Evolutionary conservation across 2,888 invertebrate species (phyloP).

Genomic region (Pristionchus maxplancki): DNA sequence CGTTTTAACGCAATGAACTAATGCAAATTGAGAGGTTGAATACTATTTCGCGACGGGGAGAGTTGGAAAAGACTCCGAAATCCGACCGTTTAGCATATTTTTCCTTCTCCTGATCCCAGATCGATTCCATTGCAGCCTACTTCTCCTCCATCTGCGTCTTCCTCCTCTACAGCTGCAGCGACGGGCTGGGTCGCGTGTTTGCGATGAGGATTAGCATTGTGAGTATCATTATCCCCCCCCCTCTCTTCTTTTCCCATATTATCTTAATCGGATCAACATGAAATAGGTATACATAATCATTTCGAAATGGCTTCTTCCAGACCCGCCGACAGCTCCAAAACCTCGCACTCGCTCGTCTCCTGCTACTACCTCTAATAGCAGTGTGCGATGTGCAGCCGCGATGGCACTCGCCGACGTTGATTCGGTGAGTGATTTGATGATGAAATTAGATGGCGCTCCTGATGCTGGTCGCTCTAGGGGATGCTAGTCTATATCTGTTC

Average conservation of each 20-base stretch:
- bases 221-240: not conserved
- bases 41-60: too few relatives aligned
- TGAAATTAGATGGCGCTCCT: too few relatives aligned
- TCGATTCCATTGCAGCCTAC: conserved; percentile 62
- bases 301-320: not conserved
- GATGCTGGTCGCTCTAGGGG: too few relatives aligned
- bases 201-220: conserved; percentile 59
- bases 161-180: conserved; percentile 64
- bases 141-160: conserved; percentile 66
- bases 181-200: conserved; percentile 59
- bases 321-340: conserved; percentile 11
- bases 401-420: conserved; percentile 57
- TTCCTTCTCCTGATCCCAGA: not conserved
- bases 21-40: too few relatives aligned
- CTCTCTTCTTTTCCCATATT: too few relatives aligned
- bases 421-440: conserved; percentile 52
- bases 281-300: too few relatives aligned
- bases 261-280: too few relatives aligned
- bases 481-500: too few relatives aligned
- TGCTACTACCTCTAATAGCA: conserved; percentile 55
- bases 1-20: too few relatives aligned
- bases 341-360: conserved; percentile 3
- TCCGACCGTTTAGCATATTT: not conserved
- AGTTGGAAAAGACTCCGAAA: not conserved
- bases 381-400: conserved; percentile 64